Percentiles rank a stretch among this genome's conserved stretches.
Evolutionary conservation across 2,113 vertebrate species (phyloP).

Genomic region (Dermatemys mawii): DNA sequence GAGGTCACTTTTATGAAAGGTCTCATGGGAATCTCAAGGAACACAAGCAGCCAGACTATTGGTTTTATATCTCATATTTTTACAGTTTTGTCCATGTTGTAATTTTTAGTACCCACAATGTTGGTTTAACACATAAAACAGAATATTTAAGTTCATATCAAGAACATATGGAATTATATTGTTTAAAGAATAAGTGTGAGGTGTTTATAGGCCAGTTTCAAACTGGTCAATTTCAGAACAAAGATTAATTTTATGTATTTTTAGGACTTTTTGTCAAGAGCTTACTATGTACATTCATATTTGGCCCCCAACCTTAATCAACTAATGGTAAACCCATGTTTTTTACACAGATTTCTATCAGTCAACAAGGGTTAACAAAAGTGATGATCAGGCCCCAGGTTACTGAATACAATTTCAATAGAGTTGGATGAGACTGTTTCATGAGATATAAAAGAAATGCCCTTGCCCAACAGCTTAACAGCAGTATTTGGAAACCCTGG

Average conservation of each 20-base stretch:
- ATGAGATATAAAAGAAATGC: not conserved
- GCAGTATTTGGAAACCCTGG: not conserved
- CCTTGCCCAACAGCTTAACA: not conserved
- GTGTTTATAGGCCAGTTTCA: not conserved
- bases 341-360: not conserved
- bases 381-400: not conserved
- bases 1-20: not conserved
- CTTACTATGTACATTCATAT: not conserved
- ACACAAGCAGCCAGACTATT: not conserved
- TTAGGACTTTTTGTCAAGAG: not conserved
- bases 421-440: not conserved
- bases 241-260: not conserved
- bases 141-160: not conserved
- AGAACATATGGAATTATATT: not conserved
- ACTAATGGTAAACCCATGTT: not conserved
- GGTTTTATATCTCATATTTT: not conserved
- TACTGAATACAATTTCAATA: not conserved
- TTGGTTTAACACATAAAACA: not conserved
- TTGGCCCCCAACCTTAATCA: not conserved
- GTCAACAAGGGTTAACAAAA: not conserved
- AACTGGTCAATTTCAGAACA: not conserved
- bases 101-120: not conserved
- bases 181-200: not conserved
- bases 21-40: not conserved
- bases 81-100: not conserved